Evolutionary conservation across 2,888 invertebrate genomes (phyloP).

Genomic region (Mamestra brassicae): DNA sequence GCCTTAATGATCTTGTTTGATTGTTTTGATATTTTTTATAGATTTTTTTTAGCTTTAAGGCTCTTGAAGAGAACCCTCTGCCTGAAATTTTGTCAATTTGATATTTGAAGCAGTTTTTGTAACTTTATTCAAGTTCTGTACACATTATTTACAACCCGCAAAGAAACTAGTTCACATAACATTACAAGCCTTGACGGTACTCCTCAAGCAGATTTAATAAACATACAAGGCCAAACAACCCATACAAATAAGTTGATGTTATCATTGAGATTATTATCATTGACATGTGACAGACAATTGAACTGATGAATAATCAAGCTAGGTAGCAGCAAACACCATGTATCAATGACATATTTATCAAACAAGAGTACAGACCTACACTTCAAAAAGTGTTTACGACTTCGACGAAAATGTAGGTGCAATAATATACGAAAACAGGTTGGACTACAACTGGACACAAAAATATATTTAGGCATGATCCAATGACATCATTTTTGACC

Average conservation of each 20-base stretch:
- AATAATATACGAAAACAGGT: conserved; percentile 3
- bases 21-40: not conserved
- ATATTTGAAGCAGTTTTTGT: not conserved
- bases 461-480: conserved; percentile 55
- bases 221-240: conserved; percentile 58
- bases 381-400: not conserved
- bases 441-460: conserved; percentile 21
- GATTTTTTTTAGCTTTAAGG: not conserved
- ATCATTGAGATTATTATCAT: conserved; percentile 45
- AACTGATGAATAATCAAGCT: conserved; percentile 32
- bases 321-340: conserved; percentile 30
- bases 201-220: conserved; percentile 44
- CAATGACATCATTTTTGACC: conserved; percentile 65
- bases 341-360: conserved; percentile 38
- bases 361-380: not conserved
- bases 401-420: not conserved
- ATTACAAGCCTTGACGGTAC: conserved; percentile 30
- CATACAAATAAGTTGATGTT: conserved; percentile 46
- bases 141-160: conserved; percentile 2
- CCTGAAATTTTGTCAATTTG: not conserved
- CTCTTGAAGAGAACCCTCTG: not conserved
- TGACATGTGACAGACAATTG: conserved; percentile 53
- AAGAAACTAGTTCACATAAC: conserved; percentile 21
- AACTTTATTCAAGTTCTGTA: not conserved
- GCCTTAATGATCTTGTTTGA: not conserved